Conservation (phyloP, 2,888 invertebrate species). For the Amaurobius ferox region DNA sequence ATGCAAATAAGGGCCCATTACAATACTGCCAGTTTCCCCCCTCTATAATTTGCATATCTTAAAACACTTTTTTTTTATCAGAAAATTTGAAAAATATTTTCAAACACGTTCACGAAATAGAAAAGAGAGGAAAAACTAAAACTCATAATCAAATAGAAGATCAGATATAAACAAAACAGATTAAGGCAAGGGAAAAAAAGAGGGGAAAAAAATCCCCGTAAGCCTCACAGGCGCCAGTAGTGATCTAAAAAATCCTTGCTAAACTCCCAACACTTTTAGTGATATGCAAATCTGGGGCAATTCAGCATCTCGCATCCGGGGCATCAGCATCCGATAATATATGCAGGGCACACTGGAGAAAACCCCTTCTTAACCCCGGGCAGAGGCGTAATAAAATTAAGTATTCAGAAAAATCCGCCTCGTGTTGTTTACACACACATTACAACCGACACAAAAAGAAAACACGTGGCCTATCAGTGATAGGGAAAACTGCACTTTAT, state of each 20-base stretch:
- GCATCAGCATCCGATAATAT: slow-evolving; percentile 51
- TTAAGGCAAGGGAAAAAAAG: neutral
- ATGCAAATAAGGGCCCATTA: neutral
- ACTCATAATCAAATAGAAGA: slow-evolving; percentile 3
- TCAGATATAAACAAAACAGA: slow-evolving; percentile 18
- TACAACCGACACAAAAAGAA: slow-evolving; percentile 33
- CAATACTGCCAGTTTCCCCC: neutral
- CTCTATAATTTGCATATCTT: slow-evolving; percentile 2
- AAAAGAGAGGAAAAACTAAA: neutral
- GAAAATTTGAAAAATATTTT: neutral
- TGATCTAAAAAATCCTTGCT: slow-evolving; percentile 6
- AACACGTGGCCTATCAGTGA: slow-evolving; percentile 31
- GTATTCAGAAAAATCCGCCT: slow-evolving; percentile 60
- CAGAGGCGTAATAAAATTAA: slow-evolving; percentile 67
- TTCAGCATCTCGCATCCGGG: neutral
- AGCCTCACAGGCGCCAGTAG: neutral
- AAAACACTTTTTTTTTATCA: neutral
- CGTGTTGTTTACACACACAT: slow-evolving; percentile 64
- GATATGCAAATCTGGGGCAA: slow-evolving; percentile 20
- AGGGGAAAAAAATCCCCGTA: too few relatives aligned
- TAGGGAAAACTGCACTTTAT: slow-evolving; percentile 33
- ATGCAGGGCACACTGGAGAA: slow-evolving; percentile 55
- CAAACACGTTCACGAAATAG: neutral
- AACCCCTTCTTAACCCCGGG: slow-evolving; percentile 38
- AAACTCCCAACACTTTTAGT: slow-evolving; percentile 15